phyloP scores from a whole-genome alignment of 2,113 vertebrate genomes.

The Halcyon malimbica region DNA sequence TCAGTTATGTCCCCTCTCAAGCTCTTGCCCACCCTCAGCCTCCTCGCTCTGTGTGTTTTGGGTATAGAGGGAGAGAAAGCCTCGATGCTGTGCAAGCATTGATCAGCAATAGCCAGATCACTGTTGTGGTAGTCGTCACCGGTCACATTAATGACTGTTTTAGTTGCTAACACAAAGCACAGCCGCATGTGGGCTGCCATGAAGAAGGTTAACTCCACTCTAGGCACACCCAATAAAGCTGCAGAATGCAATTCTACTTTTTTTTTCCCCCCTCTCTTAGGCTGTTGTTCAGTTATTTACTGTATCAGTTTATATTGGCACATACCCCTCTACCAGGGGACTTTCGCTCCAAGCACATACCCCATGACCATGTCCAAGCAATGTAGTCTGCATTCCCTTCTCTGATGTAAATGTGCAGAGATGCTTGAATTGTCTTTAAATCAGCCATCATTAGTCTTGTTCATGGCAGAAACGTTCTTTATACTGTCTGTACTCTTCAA shows the following conservation, averaged over 20 bases:
- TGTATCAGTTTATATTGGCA: not conserved
- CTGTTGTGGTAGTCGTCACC: not conserved
- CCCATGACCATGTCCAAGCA: rapidly evolving
- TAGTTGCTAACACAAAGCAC: not conserved
- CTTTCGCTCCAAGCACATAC: not conserved
- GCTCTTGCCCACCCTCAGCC: not conserved
- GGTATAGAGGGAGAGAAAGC: not conserved
- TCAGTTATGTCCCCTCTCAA: rapidly evolving
- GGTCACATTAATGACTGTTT: not conserved
- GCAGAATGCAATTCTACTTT: not conserved
- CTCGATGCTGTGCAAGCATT: not conserved
- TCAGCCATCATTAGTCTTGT: not conserved
- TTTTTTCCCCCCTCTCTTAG: not conserved
- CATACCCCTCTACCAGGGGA: not conserved
- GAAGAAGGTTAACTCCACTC: not conserved
- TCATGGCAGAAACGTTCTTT: not conserved
- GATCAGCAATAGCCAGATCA: not conserved
- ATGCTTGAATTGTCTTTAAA: not conserved
- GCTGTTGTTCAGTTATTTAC: not conserved
- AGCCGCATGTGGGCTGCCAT: not conserved
- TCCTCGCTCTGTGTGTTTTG: not conserved
- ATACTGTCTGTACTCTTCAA: not conserved
- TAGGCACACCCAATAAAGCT: not conserved
- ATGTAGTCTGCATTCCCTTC: not conserved
- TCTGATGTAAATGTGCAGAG: not conserved